phyloP scores from a whole-genome alignment of 2,888 invertebrate genomes.

The Thelaira solivaga region DNA sequence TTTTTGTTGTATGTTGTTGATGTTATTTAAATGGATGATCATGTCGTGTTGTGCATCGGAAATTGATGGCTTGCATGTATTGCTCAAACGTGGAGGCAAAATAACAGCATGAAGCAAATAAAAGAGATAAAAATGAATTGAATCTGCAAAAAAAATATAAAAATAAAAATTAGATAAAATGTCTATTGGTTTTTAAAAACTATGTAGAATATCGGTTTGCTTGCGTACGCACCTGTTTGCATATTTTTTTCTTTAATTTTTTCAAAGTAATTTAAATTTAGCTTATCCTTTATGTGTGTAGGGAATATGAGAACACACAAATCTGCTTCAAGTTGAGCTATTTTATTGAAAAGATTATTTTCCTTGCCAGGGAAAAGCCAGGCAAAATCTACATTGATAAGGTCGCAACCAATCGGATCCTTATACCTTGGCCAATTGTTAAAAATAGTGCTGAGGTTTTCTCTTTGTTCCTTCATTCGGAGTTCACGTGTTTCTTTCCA shows the following conservation, averaged over 20 bases:
- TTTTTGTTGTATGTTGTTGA: too few species aligned
- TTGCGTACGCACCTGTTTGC: conserved; percentile 1
- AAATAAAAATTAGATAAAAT: not conserved
- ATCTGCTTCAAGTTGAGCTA: too few species aligned
- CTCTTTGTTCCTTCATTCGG: too few species aligned
- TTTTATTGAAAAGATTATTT: not conserved
- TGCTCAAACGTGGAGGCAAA: too few species aligned
- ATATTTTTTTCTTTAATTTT: not conserved
- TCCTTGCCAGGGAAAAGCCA: not conserved
- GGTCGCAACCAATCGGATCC: too few species aligned
- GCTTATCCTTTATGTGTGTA: too few species aligned
- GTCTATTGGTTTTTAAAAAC: not conserved
- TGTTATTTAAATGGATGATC: too few species aligned
- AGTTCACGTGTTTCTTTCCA: too few species aligned
- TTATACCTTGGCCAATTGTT: not conserved
- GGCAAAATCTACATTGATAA: too few species aligned
- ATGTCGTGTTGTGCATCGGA: not conserved
- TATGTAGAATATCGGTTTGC: not conserved
- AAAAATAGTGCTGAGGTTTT: conserved; percentile 6
- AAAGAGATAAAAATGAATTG: not conserved
- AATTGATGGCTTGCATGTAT: conserved; percentile 7
- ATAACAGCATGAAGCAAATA: conserved; percentile 7
- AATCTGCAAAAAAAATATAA: not conserved
- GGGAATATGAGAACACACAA: too few species aligned
- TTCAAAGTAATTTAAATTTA: not conserved